phyloP scores from a whole-genome alignment of 2,113 vertebrate genomes.

The Brachyistius frenatus region DNA sequence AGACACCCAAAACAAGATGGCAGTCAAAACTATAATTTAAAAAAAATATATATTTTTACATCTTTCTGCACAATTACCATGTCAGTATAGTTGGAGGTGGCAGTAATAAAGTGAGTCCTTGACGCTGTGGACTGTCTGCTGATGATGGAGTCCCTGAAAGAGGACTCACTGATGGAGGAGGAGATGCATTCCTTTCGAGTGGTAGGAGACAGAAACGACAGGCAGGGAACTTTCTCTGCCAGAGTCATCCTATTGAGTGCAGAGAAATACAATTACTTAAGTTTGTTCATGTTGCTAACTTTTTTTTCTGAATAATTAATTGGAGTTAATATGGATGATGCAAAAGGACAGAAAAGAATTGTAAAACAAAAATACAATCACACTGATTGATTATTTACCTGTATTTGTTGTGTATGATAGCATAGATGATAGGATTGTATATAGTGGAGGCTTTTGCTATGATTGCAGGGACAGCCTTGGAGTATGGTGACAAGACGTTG shows the following conservation, averaged over 20 bases:
- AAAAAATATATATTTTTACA: no score
- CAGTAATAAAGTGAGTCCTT: constrained; percentile 65
- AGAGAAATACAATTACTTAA: background rate
- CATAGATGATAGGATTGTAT: constrained; percentile 96
- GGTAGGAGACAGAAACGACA: constrained; percentile 85
- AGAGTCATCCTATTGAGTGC: constrained; percentile 87
- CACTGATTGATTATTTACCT: constrained; percentile 79
- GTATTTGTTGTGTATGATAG: constrained; percentile 94
- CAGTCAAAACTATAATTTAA: no score
- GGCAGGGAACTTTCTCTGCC: constrained; percentile 88
- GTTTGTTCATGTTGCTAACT: no score
- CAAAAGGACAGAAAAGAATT: background rate
- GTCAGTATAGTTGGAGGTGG: constrained; percentile 47
- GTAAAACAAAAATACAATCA: background rate
- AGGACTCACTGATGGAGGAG: constrained; percentile 86
- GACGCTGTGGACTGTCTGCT: constrained; percentile 78
- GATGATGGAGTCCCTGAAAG: constrained; percentile 76
- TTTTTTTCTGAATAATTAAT: background rate
- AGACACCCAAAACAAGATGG: background rate
- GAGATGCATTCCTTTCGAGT: constrained; percentile 80
- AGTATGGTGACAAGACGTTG: constrained; percentile 88
- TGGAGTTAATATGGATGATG: background rate
- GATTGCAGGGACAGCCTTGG: constrained; percentile 92
- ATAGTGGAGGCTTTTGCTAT: constrained; percentile 96
- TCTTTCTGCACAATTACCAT: constrained; percentile 47